phyloP scores from a whole-genome alignment of 1,140 invertebrate genomes.

The Aphidius ervi region DNA sequence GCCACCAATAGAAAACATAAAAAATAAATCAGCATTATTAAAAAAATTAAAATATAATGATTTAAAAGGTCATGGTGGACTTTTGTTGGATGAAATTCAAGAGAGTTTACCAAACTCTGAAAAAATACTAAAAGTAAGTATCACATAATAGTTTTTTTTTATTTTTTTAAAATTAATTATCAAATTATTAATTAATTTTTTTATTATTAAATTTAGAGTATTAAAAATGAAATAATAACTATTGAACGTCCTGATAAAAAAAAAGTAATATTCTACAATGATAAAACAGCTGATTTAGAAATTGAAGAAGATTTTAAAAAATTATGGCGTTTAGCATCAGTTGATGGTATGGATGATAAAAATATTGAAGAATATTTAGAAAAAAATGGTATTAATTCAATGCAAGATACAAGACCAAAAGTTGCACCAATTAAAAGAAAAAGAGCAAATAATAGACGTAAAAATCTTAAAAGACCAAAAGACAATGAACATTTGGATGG shows the following conservation, averaged over 20 bases:
- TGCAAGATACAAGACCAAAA: slow-evolving; percentile 79
- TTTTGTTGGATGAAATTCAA: slow-evolving; percentile 90
- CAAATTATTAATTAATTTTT: slow-evolving; percentile 9
- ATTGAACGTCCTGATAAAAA: slow-evolving; percentile 91
- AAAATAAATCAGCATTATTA: slow-evolving; percentile 66
- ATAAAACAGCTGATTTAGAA: slow-evolving; percentile 78
- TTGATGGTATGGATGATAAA: slow-evolving; percentile 95
- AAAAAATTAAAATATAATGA: slow-evolving; percentile 87
- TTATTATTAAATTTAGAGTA: slow-evolving; percentile 49
- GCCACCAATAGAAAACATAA: slow-evolving; percentile 88
- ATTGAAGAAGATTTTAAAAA: slow-evolving; percentile 96
- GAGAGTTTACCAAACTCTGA: slow-evolving; percentile 94
- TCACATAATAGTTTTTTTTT: neutral
- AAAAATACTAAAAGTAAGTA: slow-evolving; percentile 76
- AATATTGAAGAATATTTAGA: slow-evolving; percentile 99
- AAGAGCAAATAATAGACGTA: slow-evolving; percentile 69
- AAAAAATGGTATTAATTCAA: slow-evolving; percentile 87
- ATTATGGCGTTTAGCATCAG: slow-evolving; percentile 89
- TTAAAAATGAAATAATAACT: slow-evolving; percentile 79
- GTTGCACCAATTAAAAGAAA: slow-evolving; percentile 69
- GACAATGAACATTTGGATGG: slow-evolving; percentile 83
- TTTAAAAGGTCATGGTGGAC: slow-evolving; percentile 89
- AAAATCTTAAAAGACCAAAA: slow-evolving; percentile 74
- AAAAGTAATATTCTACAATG: slow-evolving; percentile 96
- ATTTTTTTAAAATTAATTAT: slow-evolving; percentile 5